A percentile compares a stretch with the other conserved stretches of the same genome.
These are phyloP conservation scores for Melanostigma gelatinosum DNA, from an alignment of 2,113 vertebrate species.

Conservation along the genomic window DNA sequence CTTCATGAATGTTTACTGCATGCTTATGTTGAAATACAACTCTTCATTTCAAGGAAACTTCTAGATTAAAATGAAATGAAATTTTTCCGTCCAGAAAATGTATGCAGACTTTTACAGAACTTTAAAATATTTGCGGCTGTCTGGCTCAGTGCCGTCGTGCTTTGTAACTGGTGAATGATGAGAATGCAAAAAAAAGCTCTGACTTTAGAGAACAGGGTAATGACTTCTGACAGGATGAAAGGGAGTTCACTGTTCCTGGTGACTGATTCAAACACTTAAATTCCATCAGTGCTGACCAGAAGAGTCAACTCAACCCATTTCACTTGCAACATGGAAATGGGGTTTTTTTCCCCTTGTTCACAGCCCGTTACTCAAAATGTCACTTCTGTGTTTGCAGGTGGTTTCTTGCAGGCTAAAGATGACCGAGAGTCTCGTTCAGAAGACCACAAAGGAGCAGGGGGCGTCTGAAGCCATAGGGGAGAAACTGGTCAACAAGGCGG, in stretches of 20 bases:
- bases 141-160: not conserved
- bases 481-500: conserved; percentile 69
- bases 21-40: not conserved
- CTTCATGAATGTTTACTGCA: not conserved
- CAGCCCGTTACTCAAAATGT: not conserved
- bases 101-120: not conserved
- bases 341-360: not conserved
- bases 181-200: not conserved
- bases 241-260: not conserved
- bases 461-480: conserved; percentile 58
- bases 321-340: not conserved
- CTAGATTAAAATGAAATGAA: not conserved
- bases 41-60: not conserved
- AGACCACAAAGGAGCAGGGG: conserved; percentile 55
- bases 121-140: not conserved
- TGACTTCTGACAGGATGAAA: not conserved
- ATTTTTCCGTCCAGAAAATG: not conserved
- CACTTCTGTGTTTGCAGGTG: conserved; percentile 50
- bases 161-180: not conserved
- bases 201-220: not conserved
- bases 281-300: not conserved
- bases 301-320: not conserved
- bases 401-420: conserved; percentile 70
- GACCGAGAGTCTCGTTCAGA: conserved; percentile 68
- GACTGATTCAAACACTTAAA: not conserved